A percentile compares a stretch with the other conserved stretches of the same genome.
Conservation (phyloP, 2,113 vertebrate genomes). For the Brienomyrus brachyistius region DNA sequence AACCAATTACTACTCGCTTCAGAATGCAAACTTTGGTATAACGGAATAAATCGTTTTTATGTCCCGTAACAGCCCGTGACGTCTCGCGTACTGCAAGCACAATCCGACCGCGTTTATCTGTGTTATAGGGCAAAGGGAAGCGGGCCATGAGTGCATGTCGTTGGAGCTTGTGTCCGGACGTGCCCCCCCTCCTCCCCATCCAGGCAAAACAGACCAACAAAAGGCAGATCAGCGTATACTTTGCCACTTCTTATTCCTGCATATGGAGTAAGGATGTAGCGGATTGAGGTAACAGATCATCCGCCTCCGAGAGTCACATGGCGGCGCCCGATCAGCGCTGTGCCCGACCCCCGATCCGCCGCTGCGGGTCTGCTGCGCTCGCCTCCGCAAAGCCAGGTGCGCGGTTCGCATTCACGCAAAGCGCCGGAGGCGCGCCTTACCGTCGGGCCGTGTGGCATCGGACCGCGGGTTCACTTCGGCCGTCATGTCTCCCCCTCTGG, state of each 20-base stretch:
- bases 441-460: background rate
- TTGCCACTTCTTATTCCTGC: background rate
- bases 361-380: background rate
- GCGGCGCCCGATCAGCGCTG: background rate
- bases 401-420: background rate
- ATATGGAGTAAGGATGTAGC: background rate
- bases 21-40: background rate
- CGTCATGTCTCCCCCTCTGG: background rate
- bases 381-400: background rate
- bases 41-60: background rate
- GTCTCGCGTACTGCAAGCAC: background rate
- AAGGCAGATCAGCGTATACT: background rate
- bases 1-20: background rate
- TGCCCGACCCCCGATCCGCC: background rate
- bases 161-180: background rate
- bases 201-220: background rate
- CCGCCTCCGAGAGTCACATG: background rate
- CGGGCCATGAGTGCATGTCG: background rate
- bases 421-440: background rate
- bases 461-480: background rate
- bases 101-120: background rate
- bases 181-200: background rate
- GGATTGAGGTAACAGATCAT: background rate
- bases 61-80: too few relatives aligned
- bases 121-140: background rate